Conservation (phyloP, 2,113 vertebrate genomes). For the Salvator merianae region DNA sequence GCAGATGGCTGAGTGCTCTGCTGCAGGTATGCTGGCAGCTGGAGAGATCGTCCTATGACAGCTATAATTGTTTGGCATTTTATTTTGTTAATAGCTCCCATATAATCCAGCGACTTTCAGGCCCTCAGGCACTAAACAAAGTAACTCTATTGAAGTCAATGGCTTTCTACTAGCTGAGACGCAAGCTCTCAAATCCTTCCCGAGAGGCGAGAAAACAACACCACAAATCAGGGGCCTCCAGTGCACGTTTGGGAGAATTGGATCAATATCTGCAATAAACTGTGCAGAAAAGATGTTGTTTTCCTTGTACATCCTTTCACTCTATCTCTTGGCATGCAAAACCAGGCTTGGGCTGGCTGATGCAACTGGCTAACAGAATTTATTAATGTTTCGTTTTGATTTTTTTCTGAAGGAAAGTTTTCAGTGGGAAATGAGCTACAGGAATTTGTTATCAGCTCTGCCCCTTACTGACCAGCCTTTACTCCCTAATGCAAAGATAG, state of each 20-base stretch:
- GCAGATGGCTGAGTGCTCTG: constrained; percentile 6
- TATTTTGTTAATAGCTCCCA: constrained; percentile 26
- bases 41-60: background rate
- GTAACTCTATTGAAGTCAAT: constrained; percentile 10
- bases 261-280: constrained; percentile 8
- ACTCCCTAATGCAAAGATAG: background rate
- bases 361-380: background rate
- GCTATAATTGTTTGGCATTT: background rate
- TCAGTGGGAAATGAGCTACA: background rate
- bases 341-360: background rate
- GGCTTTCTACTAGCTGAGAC: background rate
- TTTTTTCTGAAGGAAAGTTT: background rate
- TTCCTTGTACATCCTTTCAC: background rate
- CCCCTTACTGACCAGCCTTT: background rate
- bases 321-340: background rate
- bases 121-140: background rate
- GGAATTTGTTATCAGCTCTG: background rate
- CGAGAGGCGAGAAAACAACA: background rate
- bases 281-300: background rate
- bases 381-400: background rate
- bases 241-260: constrained; percentile 7
- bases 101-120: background rate
- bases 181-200: background rate
- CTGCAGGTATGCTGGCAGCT: background rate
- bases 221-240: constrained; percentile 10